A percentile compares a stretch with the other conserved stretches of the same genome.
Conservation (phyloP, 2,888 invertebrate species). For the Lydus trimaculatus region DNA sequence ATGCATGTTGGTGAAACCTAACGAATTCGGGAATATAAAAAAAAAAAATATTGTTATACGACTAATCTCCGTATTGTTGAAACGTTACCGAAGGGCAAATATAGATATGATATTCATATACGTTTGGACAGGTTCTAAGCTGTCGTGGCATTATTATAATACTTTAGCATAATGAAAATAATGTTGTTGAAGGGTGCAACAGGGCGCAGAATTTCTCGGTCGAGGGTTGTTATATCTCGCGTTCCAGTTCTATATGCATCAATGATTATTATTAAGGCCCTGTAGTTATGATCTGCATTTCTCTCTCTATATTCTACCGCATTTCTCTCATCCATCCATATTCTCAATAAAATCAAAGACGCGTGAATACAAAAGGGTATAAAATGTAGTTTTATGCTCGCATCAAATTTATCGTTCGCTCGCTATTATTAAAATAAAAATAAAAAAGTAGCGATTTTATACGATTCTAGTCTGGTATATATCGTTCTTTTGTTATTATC, state of each 20-base stretch:
- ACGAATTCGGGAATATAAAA: constrained; percentile 45
- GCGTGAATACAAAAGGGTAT: constrained; percentile 43
- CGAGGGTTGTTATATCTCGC: not conserved
- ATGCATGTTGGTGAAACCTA: constrained; percentile 38
- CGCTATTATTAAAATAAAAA: constrained; percentile 34
- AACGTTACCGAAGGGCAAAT: constrained; percentile 40
- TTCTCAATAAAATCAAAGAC: constrained; percentile 45
- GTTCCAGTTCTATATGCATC: constrained; percentile 21
- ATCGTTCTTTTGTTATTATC: too few relatives aligned
- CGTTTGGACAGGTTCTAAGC: constrained; percentile 44
- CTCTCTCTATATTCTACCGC: too few relatives aligned
- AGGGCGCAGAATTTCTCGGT: not conserved
- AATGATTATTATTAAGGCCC: constrained; percentile 26
- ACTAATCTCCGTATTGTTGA: constrained; percentile 49
- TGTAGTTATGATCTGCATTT: constrained; percentile 29
- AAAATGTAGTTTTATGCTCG: constrained; percentile 40
- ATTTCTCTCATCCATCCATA: constrained; percentile 26
- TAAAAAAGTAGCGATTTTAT: constrained; percentile 21
- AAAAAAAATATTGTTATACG: constrained; percentile 34
- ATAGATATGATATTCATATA: constrained; percentile 53
- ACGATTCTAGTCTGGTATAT: too few relatives aligned
- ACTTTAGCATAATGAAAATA: constrained; percentile 26
- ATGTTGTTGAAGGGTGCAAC: constrained; percentile 28
- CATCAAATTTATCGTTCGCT: constrained; percentile 37
- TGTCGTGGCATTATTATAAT: constrained; percentile 27